Evolutionary conservation across 2,888 invertebrate species (phyloP), one percentile per base, ranked within the genome.

Genomic region (Tetranychus truncatus): DNA sequence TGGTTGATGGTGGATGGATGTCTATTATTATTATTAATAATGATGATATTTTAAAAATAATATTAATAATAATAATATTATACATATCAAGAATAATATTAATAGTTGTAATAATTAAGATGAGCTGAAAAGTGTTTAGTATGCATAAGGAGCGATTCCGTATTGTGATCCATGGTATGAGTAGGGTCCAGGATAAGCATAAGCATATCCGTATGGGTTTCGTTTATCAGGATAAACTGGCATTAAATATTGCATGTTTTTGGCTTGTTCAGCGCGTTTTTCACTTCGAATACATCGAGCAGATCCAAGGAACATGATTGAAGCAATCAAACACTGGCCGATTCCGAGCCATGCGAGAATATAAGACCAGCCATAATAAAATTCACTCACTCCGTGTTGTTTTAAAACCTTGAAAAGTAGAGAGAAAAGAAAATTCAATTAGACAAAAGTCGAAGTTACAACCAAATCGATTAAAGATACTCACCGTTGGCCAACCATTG

Each of bases 281-380:
- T 94, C 94, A 84, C 90, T 91, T 84, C 92, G 88, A 84, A 94
- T 88, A 86, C 94, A 94, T 85, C 93, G 90, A 83, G 94, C 93
- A 82, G 93, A 92, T 83, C 92, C 91, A 82, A 92, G 91, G 85
- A 94, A 90, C 84, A 94, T 88, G 84, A 94, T 90, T 85, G 93
- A 91, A 81, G 92, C 89, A 84, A 94, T 86, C 82, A 95, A 87
- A 82, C 92, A 89, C 85, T 92, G 89, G 81, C 90, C 92, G 83
- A 95, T 92, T 84, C 94, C 94, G 85, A 92, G 90, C 95, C 95
- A 95, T 84, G 94, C 92, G 83, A 93, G 88, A 87, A 93, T 90
- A 87, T 95, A 95, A 81, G 94, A 94, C 94, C 94, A 95, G 85
- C 93, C 94, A 86, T 94, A 95, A 86, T 79, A 80, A 73, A 80